Base-by-base conservation (phyloP, 2,888 invertebrate species). In the Gerris lacustris region DNA sequence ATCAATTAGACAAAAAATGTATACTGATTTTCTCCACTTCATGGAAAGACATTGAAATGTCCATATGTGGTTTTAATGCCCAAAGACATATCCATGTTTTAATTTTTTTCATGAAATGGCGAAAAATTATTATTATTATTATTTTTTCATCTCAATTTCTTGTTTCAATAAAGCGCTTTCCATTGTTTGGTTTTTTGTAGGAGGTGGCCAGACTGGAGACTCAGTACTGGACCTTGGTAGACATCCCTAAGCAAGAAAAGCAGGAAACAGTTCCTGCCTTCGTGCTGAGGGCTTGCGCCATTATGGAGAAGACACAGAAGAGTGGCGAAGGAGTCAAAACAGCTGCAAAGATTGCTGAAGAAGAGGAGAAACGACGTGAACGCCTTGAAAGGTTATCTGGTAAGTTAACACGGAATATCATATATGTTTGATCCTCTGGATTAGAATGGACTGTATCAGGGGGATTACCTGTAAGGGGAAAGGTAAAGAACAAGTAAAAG, bases 191-290 rank as follows among this genome's bases (percentile, higher is more conserved):
- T 62, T 62, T 62, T n/a, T 15, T 62, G 62, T 82, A 93, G 93
- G 93, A 94, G 77, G 94, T 94, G 66, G 92, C 93, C 75, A 89
- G 92, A 75, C 83, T 94, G 78, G 94, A 94, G 83, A 92, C 93
- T 6, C 92, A 94, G 79, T 94, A 95, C 82, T 95, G 95, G 95
- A 91, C 93, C 6, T 82, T 96, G 77, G 91, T 96, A 72, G 95
- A 95, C 81, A 92, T 96, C 72, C 95, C 95, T 62, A 89, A 91
- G 74, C 95, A 96, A 80, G 94, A 95, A 80, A 94, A 94, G 79
- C 93, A 93, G 77, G 95, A 96, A 82, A 93, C 94, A 2, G 93
- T 95, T 18, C 92, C 92, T 68, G 91, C 90, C 7, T 96, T 94
- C 80, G 95, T 96, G 67, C 85, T 94, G 77, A 85, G 94, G 73